Conservation (phyloP, 2,888 invertebrate genomes). For the Macrophya annulata region DNA sequence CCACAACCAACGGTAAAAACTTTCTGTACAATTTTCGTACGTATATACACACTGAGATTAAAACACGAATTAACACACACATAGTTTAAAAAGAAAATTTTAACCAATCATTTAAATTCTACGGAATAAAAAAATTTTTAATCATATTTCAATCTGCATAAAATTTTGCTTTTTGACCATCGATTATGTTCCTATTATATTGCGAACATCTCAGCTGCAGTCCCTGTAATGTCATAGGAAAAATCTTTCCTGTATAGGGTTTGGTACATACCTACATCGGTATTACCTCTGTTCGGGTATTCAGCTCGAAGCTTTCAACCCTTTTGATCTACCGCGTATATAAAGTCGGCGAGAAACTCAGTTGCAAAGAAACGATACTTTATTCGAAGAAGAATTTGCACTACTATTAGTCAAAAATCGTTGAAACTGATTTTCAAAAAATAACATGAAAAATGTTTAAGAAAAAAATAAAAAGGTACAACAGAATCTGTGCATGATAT, state of each 20-base stretch:
- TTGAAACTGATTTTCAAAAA: not conserved
- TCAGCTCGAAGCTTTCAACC: constrained; percentile 56
- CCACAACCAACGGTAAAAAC: not conserved
- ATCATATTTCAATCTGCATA: not conserved
- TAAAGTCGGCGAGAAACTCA: constrained; percentile 44
- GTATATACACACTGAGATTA: not conserved
- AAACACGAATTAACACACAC: not conserved
- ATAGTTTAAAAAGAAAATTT: too few species aligned
- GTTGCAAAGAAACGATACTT: not conserved
- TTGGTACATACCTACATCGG: not conserved
- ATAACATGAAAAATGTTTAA: not conserved
- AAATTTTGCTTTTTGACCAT: not conserved
- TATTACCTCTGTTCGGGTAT: constrained; percentile 19
- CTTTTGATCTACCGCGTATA: constrained; percentile 56
- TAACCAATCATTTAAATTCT: not conserved
- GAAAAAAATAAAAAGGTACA: not conserved
- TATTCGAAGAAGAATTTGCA: not conserved
- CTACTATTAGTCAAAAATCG: not conserved
- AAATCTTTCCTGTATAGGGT: not conserved
- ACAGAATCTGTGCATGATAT: not conserved
- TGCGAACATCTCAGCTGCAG: not conserved
- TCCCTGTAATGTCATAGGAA: not conserved
- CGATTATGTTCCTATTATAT: not conserved
- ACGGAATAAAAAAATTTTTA: not conserved
- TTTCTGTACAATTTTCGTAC: not conserved